phyloP scores from a whole-genome alignment of 64 coral and sea anemone species.

The Anthopleura sola region DNA sequence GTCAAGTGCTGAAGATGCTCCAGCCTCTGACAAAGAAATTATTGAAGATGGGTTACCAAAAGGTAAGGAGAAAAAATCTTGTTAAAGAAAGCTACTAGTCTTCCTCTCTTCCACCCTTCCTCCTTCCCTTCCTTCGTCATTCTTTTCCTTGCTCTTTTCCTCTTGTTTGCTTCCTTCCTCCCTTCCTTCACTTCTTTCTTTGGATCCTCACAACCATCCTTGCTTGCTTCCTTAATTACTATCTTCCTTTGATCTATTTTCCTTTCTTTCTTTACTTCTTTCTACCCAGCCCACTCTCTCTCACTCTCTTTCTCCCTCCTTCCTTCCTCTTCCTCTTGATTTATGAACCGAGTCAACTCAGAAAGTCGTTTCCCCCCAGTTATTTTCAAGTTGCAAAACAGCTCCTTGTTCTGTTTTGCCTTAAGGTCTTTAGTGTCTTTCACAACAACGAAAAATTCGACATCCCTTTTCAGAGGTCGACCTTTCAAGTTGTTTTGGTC shows the following conservation, averaged over 20 bases:
- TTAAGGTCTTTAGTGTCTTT: no score
- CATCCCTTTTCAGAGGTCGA: no score
- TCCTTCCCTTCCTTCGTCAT: not conserved
- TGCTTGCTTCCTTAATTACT: not conserved
- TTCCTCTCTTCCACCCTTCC: not conserved
- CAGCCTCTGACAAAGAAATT: not conserved
- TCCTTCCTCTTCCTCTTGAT: no score
- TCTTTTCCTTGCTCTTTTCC: not conserved
- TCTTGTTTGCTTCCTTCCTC: not conserved
- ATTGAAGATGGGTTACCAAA: constrained; percentile 13
- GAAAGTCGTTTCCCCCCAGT: no score
- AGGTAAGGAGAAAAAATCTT: not conserved
- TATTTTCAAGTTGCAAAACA: no score
- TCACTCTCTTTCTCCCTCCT: not conserved
- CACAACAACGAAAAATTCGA: no score
- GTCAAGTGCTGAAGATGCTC: constrained; percentile 4
- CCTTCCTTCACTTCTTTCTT: not conserved
- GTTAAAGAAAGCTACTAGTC: not conserved
- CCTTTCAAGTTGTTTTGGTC: no score
- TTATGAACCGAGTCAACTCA: no score
- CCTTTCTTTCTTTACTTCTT: not conserved
- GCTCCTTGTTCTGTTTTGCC: no score
- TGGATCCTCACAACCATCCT: no score
- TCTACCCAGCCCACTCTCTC: no score
- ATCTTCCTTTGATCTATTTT: not conserved